Conservation (phyloP, 2,113 vertebrate species). For the Archilochus colubris region DNA sequence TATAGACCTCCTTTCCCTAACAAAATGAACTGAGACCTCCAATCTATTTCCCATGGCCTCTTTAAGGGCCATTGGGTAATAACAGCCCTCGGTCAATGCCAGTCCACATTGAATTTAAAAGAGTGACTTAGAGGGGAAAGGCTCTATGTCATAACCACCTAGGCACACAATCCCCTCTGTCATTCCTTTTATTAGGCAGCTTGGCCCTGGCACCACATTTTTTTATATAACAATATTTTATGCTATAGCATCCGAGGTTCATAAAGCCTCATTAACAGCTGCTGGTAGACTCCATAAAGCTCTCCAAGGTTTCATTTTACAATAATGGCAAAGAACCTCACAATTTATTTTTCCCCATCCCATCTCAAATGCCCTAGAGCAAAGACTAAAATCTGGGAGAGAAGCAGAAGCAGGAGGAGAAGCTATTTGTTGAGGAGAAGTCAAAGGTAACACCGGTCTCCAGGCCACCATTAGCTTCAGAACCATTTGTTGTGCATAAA, state of each 20-base stretch:
- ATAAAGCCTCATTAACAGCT: conserved; percentile 75
- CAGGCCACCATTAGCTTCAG: not conserved
- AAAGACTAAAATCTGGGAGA: conserved; percentile 65
- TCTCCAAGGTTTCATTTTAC: conserved; percentile 70
- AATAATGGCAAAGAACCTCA: conserved; percentile 62
- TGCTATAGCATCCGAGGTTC: conserved; percentile 53
- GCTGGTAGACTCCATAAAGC: conserved; percentile 52
- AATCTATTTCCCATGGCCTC: conserved; percentile 22
- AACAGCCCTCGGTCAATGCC: conserved; percentile 34
- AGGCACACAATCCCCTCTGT: not conserved
- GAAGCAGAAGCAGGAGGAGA: not conserved
- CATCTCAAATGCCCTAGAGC: conserved; percentile 80
- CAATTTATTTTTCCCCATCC: conserved; percentile 71
- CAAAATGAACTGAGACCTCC: not conserved
- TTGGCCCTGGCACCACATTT: conserved; percentile 28
- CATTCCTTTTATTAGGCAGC: conserved; percentile 24
- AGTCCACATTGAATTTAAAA: conserved; percentile 3
- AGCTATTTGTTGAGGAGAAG: not conserved
- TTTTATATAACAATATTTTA: conserved; percentile 60
- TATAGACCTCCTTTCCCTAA: not conserved
- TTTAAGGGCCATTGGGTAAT: conserved; percentile 20
- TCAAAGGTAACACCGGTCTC: not conserved
- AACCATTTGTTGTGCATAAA: not conserved
- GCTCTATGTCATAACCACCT: not conserved
- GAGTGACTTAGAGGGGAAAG: conserved; percentile 19